Evolutionary conservation across 2,797 vertebrate species (phyloP), one percentile per base, ranked within the genome.

Genomic region (Leuciscus waleckii): DNA sequence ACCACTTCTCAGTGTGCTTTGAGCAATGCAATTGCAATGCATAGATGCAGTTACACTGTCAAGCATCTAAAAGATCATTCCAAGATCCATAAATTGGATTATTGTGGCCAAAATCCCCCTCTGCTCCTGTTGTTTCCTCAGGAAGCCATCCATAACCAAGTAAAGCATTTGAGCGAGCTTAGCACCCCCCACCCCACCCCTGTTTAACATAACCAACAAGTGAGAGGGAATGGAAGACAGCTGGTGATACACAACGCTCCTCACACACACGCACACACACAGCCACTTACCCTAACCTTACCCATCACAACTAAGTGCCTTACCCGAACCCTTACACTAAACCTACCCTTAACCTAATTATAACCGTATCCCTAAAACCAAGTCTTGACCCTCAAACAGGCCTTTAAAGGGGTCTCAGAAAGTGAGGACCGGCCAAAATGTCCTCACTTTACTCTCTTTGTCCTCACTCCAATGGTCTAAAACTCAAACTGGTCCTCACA

Each of bases 201-300:
- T 78, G 74, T 65, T 78, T 41, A 78, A 43, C 65, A 32, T 78
- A n/a, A 56, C 11, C 49, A 70, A 68, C 63, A 77, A 77, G 43
- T 56, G n/a, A 76, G 49, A 70, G 51, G 58, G 43, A 70, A 78
- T 78, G 49, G 26, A 78, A 69, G 82, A 84, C 82, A 56, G 82
- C 82, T 78, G 82, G 35, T 77, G 35, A 83, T 67, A 56, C 17
- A 83, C 68, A 51, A 54, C 10, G 2, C 41, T 26, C 23, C 16
- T 7, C 37, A 41, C 19, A 8, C 39, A 39, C 67, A 68, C 17
- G 21, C 32, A 68, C 32, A 67, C 63, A 39, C 39, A 39, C 7
- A 29, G 2, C 29, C 29, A 29, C 29, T 29, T 29, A 29, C 29
- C 29, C 29, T 29, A 29, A 29, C 29, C 29, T 29, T 29, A 29